phyloP scores from a whole-genome alignment of 2,113 vertebrate genomes.

The Jacana jacana region DNA sequence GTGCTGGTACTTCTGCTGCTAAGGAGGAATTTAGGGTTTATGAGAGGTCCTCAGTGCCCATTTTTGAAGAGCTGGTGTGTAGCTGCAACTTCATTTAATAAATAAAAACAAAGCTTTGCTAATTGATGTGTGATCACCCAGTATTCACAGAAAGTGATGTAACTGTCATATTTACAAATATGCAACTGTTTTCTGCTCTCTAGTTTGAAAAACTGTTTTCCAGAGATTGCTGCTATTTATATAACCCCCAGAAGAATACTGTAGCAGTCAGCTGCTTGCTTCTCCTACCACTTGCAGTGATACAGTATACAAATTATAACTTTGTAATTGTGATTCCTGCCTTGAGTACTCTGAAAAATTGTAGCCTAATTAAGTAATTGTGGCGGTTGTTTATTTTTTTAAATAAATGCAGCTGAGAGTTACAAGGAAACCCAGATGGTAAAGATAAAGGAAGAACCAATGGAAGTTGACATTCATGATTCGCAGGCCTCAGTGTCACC shows the following conservation, averaged over 20 bases:
- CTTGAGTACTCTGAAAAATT: constrained; percentile 24
- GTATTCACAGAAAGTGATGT: background rate
- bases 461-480: constrained; percentile 93
- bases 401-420: constrained; percentile 81
- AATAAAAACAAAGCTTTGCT: background rate
- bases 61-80: background rate
- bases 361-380: constrained; percentile 40
- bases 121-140: background rate
- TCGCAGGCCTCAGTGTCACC: constrained; percentile 79
- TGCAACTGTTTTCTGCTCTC: background rate
- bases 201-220: constrained; percentile 14
- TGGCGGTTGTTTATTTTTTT: background rate
- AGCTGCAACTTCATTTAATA: background rate
- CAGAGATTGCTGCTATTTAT: constrained; percentile 21
- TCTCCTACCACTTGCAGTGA: background rate
- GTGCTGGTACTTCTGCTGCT: background rate
- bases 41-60: background rate
- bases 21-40: background rate
- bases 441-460: constrained; percentile 93
- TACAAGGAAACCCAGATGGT: constrained; percentile 89
- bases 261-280: constrained; percentile 11
- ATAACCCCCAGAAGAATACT: background rate
- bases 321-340: background rate
- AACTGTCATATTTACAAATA: background rate
- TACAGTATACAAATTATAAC: background rate